These are phyloP conservation scores for Callocephalon fimbriatum DNA, from an alignment of 2,113 vertebrate species.

Conservation along the genomic window DNA sequence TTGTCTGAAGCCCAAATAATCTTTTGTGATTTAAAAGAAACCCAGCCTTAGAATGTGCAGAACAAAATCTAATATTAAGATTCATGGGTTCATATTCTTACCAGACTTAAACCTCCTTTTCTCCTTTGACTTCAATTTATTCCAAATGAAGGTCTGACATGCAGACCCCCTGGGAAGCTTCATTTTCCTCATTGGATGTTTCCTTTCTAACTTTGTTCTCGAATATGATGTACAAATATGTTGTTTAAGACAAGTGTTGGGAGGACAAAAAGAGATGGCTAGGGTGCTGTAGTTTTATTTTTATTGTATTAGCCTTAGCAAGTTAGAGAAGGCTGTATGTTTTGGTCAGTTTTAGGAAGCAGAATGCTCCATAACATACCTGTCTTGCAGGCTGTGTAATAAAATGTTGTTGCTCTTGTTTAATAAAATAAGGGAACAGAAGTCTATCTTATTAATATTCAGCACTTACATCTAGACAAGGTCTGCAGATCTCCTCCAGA, in stretches of 20 bases:
- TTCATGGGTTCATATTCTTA: neutral
- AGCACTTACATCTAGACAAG: neutral
- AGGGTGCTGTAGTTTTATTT: neutral
- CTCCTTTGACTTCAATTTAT: neutral
- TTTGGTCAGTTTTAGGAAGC: neutral
- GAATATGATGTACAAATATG: neutral
- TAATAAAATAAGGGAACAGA: neutral
- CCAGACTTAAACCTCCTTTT: neutral
- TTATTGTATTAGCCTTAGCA: neutral
- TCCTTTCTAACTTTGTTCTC: neutral
- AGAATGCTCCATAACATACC: neutral
- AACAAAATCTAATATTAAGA: neutral
- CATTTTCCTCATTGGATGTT: neutral
- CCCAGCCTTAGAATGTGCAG: fast-evolving
- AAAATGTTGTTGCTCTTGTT: conserved; percentile 8
- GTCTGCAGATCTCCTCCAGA: conserved; percentile 51
- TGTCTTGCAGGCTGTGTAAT: conserved; percentile 19
- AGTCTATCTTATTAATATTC: neutral
- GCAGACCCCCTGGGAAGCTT: neutral
- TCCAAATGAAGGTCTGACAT: neutral
- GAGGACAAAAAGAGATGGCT: neutral
- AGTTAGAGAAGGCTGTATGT: neutral
- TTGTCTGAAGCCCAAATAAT: neutral
- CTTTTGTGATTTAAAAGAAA: neutral
- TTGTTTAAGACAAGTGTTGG: neutral